Conservation (phyloP, 2,797 vertebrate genomes). For the Crypturellus tataupa region DNA sequence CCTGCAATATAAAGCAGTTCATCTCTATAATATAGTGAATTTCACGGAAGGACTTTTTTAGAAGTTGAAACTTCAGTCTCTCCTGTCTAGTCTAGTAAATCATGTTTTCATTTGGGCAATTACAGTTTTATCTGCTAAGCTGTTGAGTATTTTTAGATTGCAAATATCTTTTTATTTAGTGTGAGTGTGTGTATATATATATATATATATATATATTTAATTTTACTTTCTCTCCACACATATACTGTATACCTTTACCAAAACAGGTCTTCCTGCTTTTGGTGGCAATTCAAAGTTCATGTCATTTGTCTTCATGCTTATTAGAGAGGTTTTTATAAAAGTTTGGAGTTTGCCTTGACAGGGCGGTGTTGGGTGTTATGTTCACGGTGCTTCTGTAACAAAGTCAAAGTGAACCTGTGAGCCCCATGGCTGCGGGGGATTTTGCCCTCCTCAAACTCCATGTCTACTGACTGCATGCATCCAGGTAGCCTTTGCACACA, state of each 20-base stretch:
- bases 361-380: background rate
- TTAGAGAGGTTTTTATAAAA: background rate
- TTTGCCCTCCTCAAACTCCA: background rate
- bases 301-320: background rate
- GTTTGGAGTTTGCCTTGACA: background rate
- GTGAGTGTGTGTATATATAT: no score
- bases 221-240: background rate
- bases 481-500: background rate
- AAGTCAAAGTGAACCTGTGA: background rate
- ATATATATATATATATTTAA: no score
- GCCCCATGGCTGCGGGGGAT: background rate
- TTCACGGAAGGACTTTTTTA: background rate
- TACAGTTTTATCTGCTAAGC: background rate
- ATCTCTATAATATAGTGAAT: background rate
- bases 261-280: background rate
- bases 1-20: background rate
- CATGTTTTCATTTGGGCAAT: background rate
- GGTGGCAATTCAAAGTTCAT: background rate
- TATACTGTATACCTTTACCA: background rate
- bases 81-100: background rate
- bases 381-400: background rate
- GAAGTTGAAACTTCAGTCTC: background rate
- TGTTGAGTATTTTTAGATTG: background rate
- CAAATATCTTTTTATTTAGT: background rate
- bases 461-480: background rate